Evolutionary conservation across 2,113 vertebrate genomes (phyloP).

Genomic region (Chloropsis cyanopogon): DNA sequence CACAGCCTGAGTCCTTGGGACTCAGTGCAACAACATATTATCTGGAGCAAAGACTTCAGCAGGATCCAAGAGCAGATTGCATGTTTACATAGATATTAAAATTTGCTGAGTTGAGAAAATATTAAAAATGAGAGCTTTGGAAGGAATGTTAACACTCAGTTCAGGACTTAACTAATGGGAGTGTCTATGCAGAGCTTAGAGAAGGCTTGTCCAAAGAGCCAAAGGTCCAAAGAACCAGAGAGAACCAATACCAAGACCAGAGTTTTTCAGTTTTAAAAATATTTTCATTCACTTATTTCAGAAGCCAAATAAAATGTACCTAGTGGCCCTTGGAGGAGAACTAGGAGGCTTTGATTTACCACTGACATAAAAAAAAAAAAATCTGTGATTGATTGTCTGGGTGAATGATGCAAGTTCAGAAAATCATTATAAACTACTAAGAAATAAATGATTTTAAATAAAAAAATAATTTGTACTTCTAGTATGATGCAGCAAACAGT

Average conservation of each 20-base stretch:
- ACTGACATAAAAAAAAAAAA: neutral
- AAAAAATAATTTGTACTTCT: neutral
- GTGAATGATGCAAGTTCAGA: neutral
- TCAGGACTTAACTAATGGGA: neutral
- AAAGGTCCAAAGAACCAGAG: neutral
- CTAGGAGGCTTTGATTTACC: neutral
- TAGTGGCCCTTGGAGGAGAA: neutral
- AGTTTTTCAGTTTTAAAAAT: neutral
- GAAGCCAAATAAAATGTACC: neutral
- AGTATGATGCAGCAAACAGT: neutral
- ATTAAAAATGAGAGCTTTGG: neutral
- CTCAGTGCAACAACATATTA: neutral
- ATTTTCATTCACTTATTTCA: neutral
- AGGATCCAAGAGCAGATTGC: neutral
- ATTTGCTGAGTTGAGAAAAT: neutral
- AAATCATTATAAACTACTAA: neutral
- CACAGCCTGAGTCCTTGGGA: neutral
- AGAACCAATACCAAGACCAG: neutral
- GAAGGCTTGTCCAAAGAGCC: neutral
- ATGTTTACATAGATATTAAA: neutral
- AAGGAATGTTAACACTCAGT: neutral
- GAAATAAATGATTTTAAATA: neutral
- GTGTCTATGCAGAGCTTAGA: fast-evolving
- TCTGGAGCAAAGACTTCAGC: neutral
- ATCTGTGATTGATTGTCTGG: neutral